phyloP scores from a whole-genome alignment of 2,888 invertebrate species.

The Pristionchus arcanus region DNA sequence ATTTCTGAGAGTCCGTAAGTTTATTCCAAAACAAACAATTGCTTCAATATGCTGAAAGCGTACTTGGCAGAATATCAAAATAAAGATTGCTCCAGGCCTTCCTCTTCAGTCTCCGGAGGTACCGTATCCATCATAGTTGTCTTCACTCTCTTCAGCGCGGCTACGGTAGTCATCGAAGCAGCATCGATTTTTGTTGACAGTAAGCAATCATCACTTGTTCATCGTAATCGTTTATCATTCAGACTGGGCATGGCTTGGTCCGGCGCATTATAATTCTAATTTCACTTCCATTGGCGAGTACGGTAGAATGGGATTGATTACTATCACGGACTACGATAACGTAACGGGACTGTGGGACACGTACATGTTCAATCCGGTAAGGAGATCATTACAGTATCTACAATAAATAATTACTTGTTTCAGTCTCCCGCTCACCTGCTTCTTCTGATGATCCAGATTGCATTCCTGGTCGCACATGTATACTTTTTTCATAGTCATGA shows the following conservation, averaged over 20 bases:
- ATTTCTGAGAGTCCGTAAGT: too few species aligned
- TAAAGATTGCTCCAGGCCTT: background rate
- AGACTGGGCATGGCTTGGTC: background rate
- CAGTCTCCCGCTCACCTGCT: background rate
- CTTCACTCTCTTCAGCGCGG: conserved; percentile 7
- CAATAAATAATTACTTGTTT: background rate
- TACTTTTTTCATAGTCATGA: background rate
- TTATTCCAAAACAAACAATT: too few species aligned
- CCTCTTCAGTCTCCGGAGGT: background rate
- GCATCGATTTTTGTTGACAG: conserved; percentile 13
- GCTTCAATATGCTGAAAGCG: too few species aligned
- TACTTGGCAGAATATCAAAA: too few species aligned
- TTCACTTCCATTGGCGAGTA: background rate
- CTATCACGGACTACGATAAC: background rate
- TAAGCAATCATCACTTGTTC: background rate
- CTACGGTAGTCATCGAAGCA: background rate
- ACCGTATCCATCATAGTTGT: background rate
- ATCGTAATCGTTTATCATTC: background rate
- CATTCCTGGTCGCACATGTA: background rate
- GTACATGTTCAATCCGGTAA: background rate
- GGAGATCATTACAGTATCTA: background rate
- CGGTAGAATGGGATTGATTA: background rate
- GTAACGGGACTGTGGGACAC: background rate
- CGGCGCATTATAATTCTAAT: background rate
- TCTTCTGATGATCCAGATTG: background rate